Evolutionary conservation across 2,113 vertebrate species (phyloP).

Genomic region (Pituophis catenifer): DNA sequence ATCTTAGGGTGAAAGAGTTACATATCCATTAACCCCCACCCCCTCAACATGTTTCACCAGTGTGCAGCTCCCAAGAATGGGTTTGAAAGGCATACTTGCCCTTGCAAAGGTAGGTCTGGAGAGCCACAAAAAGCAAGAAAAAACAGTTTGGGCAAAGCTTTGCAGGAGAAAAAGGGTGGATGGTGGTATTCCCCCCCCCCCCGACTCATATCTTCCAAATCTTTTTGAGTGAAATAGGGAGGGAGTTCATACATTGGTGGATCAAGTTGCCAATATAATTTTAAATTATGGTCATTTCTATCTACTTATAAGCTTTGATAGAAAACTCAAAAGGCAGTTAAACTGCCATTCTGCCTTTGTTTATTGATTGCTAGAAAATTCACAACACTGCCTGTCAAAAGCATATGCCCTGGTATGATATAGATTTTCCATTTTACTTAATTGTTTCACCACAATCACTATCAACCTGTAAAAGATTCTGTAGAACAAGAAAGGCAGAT

Average conservation of each 20-base stretch:
- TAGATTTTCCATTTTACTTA: constrained; percentile 24
- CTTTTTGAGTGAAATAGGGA: neutral
- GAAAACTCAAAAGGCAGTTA: constrained; percentile 10
- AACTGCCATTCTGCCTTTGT: constrained; percentile 7
- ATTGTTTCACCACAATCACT: neutral
- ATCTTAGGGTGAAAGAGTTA: neutral
- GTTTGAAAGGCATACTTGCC: neutral
- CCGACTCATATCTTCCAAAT: neutral
- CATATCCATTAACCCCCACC: no score
- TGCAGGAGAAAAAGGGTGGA: neutral
- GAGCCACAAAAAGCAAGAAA: neutral
- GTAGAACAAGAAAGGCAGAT: neutral
- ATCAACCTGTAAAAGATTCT: neutral
- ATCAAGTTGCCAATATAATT: neutral
- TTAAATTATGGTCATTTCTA: neutral
- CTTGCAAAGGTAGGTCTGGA: neutral
- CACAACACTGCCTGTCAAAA: constrained; percentile 22
- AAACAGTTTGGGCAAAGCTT: neutral
- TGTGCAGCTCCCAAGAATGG: neutral
- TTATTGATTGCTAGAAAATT: constrained; percentile 20
- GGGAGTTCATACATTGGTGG: neutral
- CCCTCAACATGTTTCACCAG: neutral
- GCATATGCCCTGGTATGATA: constrained; percentile 1
- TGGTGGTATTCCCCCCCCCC: neutral
- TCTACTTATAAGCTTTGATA: neutral